Percentiles rank a stretch among this genome's conserved stretches.
Evolutionary conservation across 2,797 vertebrate genomes (phyloP).

Genomic region (Rhincodon typus): DNA sequence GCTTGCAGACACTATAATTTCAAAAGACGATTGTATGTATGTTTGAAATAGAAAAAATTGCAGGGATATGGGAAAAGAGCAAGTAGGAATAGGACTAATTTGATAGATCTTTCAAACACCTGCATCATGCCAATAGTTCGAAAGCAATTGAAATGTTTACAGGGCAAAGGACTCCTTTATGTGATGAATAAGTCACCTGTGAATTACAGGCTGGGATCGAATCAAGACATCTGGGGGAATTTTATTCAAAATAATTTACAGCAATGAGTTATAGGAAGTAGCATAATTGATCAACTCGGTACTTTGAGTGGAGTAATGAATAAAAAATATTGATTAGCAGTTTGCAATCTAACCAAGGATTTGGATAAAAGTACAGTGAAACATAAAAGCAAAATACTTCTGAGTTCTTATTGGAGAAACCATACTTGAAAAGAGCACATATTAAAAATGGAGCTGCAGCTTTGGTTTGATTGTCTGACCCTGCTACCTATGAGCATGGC

Average conservation of each 20-base stretch:
- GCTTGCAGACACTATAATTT: too few relatives aligned
- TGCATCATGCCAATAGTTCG: neutral
- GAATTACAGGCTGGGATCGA: neutral
- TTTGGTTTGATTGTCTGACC: neutral
- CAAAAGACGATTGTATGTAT: too few relatives aligned
- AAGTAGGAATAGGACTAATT: too few relatives aligned
- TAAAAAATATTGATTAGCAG: neutral
- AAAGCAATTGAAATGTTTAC: neutral
- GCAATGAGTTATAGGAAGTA: neutral
- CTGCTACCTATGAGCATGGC: neutral
- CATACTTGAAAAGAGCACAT: neutral
- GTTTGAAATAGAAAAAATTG: too few relatives aligned
- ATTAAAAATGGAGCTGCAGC: neutral
- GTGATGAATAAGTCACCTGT: neutral
- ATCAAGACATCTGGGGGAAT: neutral
- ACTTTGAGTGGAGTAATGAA: neutral
- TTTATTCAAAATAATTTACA: neutral
- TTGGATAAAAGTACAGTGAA: neutral
- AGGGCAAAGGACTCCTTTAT: neutral
- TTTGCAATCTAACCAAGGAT: neutral
- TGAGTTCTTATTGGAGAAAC: neutral
- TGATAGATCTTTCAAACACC: too few relatives aligned
- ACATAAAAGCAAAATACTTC: neutral
- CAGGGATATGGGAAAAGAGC: too few relatives aligned
- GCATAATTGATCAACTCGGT: neutral